These are phyloP conservation scores for Notodonta ziczac DNA, from an alignment of 2,888 invertebrate species.

Conservation along the genomic window DNA sequence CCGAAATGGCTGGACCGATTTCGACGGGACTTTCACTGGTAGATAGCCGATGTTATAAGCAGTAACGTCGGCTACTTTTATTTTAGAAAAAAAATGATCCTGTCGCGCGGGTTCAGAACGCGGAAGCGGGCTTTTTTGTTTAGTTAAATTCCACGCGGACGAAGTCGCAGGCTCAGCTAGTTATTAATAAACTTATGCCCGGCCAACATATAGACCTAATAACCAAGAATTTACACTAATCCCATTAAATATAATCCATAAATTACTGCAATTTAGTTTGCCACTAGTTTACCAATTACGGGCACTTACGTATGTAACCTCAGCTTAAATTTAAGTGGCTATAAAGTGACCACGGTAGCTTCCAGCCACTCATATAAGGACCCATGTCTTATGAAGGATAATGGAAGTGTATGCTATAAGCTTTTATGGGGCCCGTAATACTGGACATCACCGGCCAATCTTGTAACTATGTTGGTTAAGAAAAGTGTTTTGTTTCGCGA, in stretches of 20 bases:
- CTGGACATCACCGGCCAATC: slow-evolving; percentile 47
- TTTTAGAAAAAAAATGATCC: too few species aligned
- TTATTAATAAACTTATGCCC: too few species aligned
- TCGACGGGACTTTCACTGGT: too few species aligned
- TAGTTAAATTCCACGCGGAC: too few species aligned
- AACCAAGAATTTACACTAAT: slow-evolving; percentile 14
- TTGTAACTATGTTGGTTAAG: slow-evolving; percentile 68
- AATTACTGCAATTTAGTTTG: slow-evolving; percentile 34
- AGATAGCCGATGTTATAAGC: too few species aligned
- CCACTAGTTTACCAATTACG: slow-evolving; percentile 51
- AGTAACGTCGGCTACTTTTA: too few species aligned
- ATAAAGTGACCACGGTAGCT: slow-evolving; percentile 63
- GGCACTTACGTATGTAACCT: slow-evolving; percentile 45
- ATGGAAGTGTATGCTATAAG: slow-evolving; percentile 67
- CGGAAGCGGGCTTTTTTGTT: too few species aligned
- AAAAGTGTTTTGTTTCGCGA: slow-evolving; percentile 31
- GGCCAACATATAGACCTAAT: too few species aligned
- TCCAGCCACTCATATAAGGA: slow-evolving; percentile 67
- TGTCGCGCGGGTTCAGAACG: too few species aligned
- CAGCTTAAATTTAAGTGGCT: slow-evolving; percentile 61
- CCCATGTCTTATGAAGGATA: slow-evolving; percentile 69
- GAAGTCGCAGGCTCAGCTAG: too few species aligned
- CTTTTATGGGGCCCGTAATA: slow-evolving; percentile 63
- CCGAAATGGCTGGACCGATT: too few species aligned
- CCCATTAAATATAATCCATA: slow-evolving; percentile 22